Conservation (phyloP, 2,113 vertebrate species). For the Maccullochella peelii region DNA sequence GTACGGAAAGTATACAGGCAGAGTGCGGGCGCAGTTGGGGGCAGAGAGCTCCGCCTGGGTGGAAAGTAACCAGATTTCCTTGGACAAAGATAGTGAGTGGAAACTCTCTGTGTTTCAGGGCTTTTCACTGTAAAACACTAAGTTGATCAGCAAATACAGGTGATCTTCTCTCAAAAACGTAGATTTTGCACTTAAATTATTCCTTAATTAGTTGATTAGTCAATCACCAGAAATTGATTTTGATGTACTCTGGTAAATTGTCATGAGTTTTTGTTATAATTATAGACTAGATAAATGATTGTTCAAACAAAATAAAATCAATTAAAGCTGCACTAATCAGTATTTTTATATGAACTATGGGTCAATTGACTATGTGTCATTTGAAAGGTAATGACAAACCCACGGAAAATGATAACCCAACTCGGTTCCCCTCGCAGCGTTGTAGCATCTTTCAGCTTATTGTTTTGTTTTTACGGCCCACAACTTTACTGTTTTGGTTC, state of each 20-base stretch:
- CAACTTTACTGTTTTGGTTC: too few relatives aligned
- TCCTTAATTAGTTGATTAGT: not conserved
- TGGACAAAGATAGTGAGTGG: conserved; percentile 75
- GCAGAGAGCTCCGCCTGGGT: conserved; percentile 70
- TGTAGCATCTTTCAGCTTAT: too few relatives aligned
- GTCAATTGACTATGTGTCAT: not conserved
- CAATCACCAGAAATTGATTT: not conserved
- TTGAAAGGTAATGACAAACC: not conserved
- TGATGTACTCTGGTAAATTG: not conserved
- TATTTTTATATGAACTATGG: not conserved
- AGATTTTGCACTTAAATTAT: not conserved
- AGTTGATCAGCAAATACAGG: not conserved
- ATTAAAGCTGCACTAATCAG: not conserved
- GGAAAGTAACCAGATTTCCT: not conserved
- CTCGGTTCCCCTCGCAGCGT: too few relatives aligned
- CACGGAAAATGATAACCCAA: too few relatives aligned
- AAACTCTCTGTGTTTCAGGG: not conserved
- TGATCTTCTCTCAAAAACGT: not conserved
- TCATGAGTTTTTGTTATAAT: not conserved
- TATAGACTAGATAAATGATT: not conserved
- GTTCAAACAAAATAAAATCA: not conserved
- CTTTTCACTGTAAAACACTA: not conserved
- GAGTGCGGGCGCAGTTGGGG: conserved; percentile 52
- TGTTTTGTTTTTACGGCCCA: too few relatives aligned
- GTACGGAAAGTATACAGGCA: conserved; percentile 54